A percentile compares a stretch with the other conserved stretches of the same genome.
These are phyloP conservation scores for Scophthalmus maximus DNA, from an alignment of 2,113 vertebrate genomes.

Conservation along the genomic window DNA sequence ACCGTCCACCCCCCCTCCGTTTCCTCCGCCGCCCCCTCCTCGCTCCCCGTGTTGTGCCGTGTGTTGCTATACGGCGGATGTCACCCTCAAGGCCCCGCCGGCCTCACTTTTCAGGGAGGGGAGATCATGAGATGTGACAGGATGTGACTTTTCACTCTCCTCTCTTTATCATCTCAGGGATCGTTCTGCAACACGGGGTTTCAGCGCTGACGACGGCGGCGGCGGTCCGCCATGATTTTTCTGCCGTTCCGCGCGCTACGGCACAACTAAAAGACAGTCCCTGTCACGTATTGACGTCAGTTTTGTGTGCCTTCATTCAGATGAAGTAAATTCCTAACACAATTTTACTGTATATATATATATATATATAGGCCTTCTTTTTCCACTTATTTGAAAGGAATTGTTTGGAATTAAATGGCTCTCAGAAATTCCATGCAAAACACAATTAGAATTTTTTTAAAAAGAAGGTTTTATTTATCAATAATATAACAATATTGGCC, in stretches of 20 bases:
- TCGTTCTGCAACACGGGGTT: slow-evolving; percentile 65
- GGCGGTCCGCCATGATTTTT: slow-evolving; percentile 36
- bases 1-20: slow-evolving; percentile 23
- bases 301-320: slow-evolving; percentile 12
- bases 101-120: slow-evolving; percentile 76
- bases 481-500: slow-evolving; percentile 15
- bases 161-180: slow-evolving; percentile 80
- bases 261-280: slow-evolving; percentile 42
- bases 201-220: slow-evolving; percentile 55
- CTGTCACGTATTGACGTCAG: slow-evolving; percentile 35
- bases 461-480: slow-evolving; percentile 22
- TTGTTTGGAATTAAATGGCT: too few relatives aligned
- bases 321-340: not conserved
- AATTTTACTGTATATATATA: too few relatives aligned
- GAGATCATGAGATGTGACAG: slow-evolving; percentile 80
- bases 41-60: slow-evolving; percentile 42
- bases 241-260: slow-evolving; percentile 35
- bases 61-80: slow-evolving; percentile 77
- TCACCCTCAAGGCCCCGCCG: slow-evolving; percentile 77
- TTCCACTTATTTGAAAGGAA: too few relatives aligned
- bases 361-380: too few relatives aligned
- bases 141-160: slow-evolving; percentile 81
- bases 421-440: too few relatives aligned
- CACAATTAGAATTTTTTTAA: too few relatives aligned
- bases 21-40: slow-evolving; percentile 46